Percentiles rank a stretch among this genome's conserved stretches.
phyloP scores from a whole-genome alignment of 2,888 invertebrate species.

The Lucinisca nassula region DNA sequence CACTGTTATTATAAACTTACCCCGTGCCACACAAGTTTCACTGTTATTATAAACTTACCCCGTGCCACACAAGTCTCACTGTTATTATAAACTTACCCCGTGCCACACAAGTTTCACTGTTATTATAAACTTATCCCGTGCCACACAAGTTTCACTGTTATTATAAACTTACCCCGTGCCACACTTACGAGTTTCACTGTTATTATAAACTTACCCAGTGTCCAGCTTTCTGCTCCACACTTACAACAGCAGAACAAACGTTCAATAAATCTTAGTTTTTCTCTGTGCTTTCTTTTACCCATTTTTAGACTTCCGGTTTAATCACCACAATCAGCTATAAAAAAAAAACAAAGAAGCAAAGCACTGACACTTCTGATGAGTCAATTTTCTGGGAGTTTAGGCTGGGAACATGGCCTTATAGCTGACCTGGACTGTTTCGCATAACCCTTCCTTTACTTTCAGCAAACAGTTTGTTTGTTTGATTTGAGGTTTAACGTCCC shows the following conservation, averaged over 20 bases:
- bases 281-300: background rate
- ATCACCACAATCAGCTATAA: background rate
- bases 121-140: background rate
- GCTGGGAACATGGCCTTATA: background rate
- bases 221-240: slow-evolving; percentile 46
- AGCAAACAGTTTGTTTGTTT: too few relatives aligned
- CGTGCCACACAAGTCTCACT: background rate
- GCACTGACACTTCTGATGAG: background rate
- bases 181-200: background rate
- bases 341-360: background rate
- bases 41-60: background rate
- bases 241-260: slow-evolving; percentile 58
- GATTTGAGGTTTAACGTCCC: too few relatives aligned
- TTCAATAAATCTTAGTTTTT: background rate
- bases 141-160: background rate
- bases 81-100: background rate
- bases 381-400: background rate
- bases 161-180: background rate
- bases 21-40: too few relatives aligned
- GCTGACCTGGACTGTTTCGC: background rate
- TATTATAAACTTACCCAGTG: slow-evolving; percentile 46
- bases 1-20: too few relatives aligned
- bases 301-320: background rate
- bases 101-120: background rate
- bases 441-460: background rate